Base-by-base conservation (phyloP, 2,113 vertebrate genomes). In the Dicerorhinus sumatrensis region DNA sequence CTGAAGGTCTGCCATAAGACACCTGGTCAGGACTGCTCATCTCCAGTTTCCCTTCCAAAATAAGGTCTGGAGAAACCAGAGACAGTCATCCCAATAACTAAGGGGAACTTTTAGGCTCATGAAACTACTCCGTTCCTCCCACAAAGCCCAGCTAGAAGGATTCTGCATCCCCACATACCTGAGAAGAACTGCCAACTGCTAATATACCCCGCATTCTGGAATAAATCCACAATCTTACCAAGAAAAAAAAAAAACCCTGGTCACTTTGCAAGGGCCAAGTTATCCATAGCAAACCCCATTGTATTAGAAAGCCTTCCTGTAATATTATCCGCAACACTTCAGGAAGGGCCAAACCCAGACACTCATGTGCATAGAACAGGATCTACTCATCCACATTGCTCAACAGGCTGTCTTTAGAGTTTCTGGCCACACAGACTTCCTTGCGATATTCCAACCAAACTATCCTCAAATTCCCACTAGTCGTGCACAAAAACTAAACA, bases 31-130 rank as follows among this genome's bases (percentile, higher is more conserved):
- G 6, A 67, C 8, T 13, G 16, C 11, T 77, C 20, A 23, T 27
- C 5, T 46, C 20, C 16, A 60, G 13, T 18, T 70, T 39, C 6
- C 3, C 10, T 76, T 88, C 23, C 36, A 31, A 6, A 9, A 48
- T 0, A 39, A 14, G n/a, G 23, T 48, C 42, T 72, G 14, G 6
- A 54, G 79, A 75, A 69, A 92, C 8, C 27, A 92, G 7, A 33
- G 23, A 17, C 3, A 12, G 8, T 56, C 21, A 46, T 12, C 18
- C 1, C 36, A 33, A n/a, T 21, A 77, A 39, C 12, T 23, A 3
- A 7, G 3, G 4, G 7, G 17, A 3, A 27, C 3, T 29, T 3
- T 23, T 21, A 73, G 7, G 2, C 31, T 12, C 2, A 3, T 62
- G 48, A 23, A 21, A 58, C 20, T n/a, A 9, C 16, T 27, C 31